These are phyloP conservation scores for Amphimallon solstitiale DNA, from an alignment of 2,888 invertebrate species.

Conservation along the genomic window DNA sequence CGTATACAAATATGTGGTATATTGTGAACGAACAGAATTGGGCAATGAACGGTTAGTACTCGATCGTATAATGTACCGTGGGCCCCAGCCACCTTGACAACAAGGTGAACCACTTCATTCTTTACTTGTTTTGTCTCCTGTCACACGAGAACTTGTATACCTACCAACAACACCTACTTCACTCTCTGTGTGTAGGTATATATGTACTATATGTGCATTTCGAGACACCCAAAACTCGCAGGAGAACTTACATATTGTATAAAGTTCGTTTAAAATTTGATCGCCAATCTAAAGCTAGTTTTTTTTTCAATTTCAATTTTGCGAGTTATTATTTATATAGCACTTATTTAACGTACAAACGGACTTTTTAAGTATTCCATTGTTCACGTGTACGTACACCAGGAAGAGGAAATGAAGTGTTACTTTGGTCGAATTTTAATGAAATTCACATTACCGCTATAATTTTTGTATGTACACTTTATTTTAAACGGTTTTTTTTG, in stretches of 20 bases:
- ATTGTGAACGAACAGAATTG: conserved; percentile 6
- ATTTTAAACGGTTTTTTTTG: no score
- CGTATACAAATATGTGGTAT: conserved; percentile 1
- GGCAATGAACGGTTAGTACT: conserved; percentile 1
- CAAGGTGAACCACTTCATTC: conserved; percentile 53
- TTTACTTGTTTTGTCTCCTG: conserved; percentile 33
- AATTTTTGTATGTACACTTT: background rate
- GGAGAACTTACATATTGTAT: background rate
- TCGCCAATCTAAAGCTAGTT: conserved; percentile 21
- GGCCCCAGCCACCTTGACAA: conserved; percentile 50
- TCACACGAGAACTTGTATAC: conserved; percentile 23
- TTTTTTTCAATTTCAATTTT: conserved; percentile 4
- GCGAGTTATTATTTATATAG: background rate
- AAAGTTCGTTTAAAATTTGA: conserved; percentile 17
- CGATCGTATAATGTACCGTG: conserved; percentile 8
- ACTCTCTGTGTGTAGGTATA: no score
- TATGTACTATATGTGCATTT: no score
- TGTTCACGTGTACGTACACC: background rate
- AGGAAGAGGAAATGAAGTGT: conserved; percentile 29
- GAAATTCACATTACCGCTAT: conserved; percentile 8
- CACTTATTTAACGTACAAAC: conserved; percentile 10
- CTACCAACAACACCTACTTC: conserved; percentile 11
- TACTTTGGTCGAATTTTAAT: conserved; percentile 24
- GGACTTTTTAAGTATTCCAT: conserved; percentile 7
- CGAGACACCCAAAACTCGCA: background rate